phyloP scores from a whole-genome alignment of 1,140 invertebrate species.

The Pygmarrhopalites habei region DNA sequence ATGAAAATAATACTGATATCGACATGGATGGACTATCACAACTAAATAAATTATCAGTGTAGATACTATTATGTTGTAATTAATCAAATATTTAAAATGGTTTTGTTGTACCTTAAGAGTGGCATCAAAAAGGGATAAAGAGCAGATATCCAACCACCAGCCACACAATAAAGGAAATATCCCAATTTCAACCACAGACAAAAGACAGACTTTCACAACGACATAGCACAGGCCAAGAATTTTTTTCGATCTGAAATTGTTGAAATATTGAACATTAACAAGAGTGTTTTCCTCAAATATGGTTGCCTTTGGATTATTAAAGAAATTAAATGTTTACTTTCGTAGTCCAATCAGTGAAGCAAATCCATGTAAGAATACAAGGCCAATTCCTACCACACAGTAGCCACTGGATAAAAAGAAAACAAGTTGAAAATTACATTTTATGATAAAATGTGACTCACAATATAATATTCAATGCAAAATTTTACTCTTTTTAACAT shows the following conservation, averaged over 20 bases:
- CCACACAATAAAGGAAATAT: slow-evolving; percentile 93
- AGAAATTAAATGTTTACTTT: slow-evolving; percentile 42
- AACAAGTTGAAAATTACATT: too few species aligned
- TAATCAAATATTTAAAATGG: too few species aligned
- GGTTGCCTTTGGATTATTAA: slow-evolving; percentile 63
- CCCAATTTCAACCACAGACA: slow-evolving; percentile 91
- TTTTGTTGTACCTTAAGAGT: slow-evolving; percentile 77
- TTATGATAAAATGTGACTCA: too few species aligned
- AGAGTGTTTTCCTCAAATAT: slow-evolving; percentile 52
- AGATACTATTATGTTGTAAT: too few species aligned
- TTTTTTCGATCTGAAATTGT: slow-evolving; percentile 77
- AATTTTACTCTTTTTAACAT: too few species aligned
- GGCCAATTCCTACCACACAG: slow-evolving; percentile 73
- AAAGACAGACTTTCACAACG: slow-evolving; percentile 86
- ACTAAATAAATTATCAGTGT: too few species aligned
- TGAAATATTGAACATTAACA: slow-evolving; percentile 54
- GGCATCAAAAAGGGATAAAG: slow-evolving; percentile 88
- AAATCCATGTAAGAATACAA: slow-evolving; percentile 73
- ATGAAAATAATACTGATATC: too few species aligned
- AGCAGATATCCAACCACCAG: slow-evolving; percentile 99
- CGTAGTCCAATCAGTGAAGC: slow-evolving; percentile 42
- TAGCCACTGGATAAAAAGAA: too few species aligned
- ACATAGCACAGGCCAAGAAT: slow-evolving; percentile 91
- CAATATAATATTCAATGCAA: too few species aligned
- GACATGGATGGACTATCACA: too few species aligned